Base-by-base conservation (phyloP, 1,140 invertebrate species). In the Micrasema longulum region DNA sequence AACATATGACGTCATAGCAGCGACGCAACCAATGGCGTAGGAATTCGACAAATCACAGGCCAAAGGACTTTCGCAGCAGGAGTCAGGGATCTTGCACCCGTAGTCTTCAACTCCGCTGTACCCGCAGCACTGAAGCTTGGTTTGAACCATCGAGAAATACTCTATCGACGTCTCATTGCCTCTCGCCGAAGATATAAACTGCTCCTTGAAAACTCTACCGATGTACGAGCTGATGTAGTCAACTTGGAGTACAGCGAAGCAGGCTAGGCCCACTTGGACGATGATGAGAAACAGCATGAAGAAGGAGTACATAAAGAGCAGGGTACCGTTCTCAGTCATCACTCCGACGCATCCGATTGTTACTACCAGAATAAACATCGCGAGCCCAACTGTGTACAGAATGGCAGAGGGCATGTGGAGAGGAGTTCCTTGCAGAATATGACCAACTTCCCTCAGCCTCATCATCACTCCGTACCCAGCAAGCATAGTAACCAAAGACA, bases 261-360 rank as follows among this genome's bases (percentile, higher is more conserved):
- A 64, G 10, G 60, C 60, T 12, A 64, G 20, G 1, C 41, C 41
- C 4, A 64, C 26, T 16, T 64, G 60, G 3, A 64, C 23, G 22
- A 64, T 45, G 22, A 47, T 47, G 3, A 64, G 43, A 10, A 64
- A 64, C 12, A 64, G 43, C 41, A 64, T 45, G 12, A 64, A 64
- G n/a, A 64, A 64, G 7, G 60, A 64, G 14, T 64, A 64, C 43
- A 64, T 14, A 10, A 64, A 64, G 41, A 64, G 60, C 0, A 64
- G 22, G 6, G 60, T 64, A 2, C 14, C 41, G 23, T 64, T 64
- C 47, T 64, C 60, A 0, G 60, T 64, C 43, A 26, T 47, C 9
- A 31, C 26, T 16, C 60, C 60, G 2, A 64, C 43, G 23, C 60
- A 64, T 22, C 60, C 60, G 6, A 64, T 22, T 11, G 60, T 26